Evolutionary conservation across 2,797 vertebrate genomes (phyloP).

Genomic region (Hippoglossus hippoglossus): DNA sequence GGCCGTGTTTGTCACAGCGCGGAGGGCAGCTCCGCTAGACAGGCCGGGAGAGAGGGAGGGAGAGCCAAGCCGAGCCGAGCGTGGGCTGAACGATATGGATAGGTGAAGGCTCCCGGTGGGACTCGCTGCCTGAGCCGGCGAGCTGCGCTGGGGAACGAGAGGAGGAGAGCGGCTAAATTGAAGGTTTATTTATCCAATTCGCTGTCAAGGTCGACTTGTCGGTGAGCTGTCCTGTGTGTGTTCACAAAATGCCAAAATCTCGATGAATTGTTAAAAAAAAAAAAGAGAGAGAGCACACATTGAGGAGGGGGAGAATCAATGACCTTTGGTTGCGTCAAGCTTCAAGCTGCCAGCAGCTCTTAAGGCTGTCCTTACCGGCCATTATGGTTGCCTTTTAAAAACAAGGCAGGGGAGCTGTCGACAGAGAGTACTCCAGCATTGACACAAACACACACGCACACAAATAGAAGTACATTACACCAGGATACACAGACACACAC

Average conservation of each 20-base stretch:
- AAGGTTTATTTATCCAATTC: conserved; percentile 99
- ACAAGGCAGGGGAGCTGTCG: conserved; percentile 82
- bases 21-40: conserved; percentile 88
- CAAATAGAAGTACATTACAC: conserved; percentile 7
- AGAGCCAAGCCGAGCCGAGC: conserved; percentile 70
- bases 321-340: conserved; percentile 95
- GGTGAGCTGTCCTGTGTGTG: conserved; percentile 96
- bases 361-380: conserved; percentile 91
- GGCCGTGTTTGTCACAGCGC: conserved; percentile 97
- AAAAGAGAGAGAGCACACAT: conserved; percentile 47
- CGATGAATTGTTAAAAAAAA: conserved; percentile 94
- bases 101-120: conserved; percentile 99
- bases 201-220: conserved; percentile 99
- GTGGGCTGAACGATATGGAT: conserved; percentile 95
- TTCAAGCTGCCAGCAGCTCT: conserved; percentile 93
- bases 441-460: conserved; percentile 63
- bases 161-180: conserved; percentile 93
- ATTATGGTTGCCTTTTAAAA: conserved; percentile 93
- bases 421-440: conserved; percentile 64
- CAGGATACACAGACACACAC: conserved; percentile 6
- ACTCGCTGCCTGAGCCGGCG: conserved; percentile 83
- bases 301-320: conserved; percentile 90
- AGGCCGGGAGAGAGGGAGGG: conserved; percentile 78
- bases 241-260: conserved; percentile 99
- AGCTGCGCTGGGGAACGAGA: conserved; percentile 79